Conservation (phyloP, 2,888 invertebrate species). For the Acutogordius australiensis region DNA sequence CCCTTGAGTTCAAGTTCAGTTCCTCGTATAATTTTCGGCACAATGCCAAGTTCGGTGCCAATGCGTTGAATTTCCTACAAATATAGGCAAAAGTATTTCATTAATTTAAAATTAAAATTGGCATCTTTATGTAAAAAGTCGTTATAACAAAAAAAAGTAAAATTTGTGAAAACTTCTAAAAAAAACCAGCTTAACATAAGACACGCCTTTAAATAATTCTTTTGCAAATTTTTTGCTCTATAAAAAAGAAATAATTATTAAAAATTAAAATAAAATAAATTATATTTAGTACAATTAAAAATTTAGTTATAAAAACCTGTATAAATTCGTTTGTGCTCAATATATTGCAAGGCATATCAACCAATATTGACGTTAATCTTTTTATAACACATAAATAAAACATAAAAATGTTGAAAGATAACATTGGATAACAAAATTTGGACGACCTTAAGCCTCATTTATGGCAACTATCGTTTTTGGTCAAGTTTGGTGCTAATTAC, state of each 20-base stretch:
- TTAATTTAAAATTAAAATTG: not conserved
- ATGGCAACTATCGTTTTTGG: no score
- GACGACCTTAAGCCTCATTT: no score
- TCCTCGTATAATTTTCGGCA: slow-evolving; percentile 42
- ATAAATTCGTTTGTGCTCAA: slow-evolving; percentile 52
- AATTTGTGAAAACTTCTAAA: not conserved
- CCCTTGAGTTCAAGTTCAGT: slow-evolving; percentile 43
- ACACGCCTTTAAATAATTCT: not conserved
- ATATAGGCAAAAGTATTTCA: slow-evolving; percentile 14
- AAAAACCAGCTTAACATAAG: not conserved
- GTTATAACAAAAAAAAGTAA: not conserved
- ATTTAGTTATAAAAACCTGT: not conserved
- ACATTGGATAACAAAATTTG: no score
- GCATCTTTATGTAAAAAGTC: not conserved
- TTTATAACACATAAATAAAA: no score
- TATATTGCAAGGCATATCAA: slow-evolving; percentile 53
- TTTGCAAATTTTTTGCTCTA: not conserved
- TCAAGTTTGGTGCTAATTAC: no score
- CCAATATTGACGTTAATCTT: slow-evolving; percentile 41
- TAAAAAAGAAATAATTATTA: not conserved
- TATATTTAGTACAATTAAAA: not conserved
- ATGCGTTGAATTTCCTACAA: slow-evolving; percentile 36
- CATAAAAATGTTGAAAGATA: no score
- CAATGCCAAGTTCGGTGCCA: slow-evolving; percentile 35
- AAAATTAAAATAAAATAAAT: not conserved